Percentiles rank a stretch among this genome's conserved stretches.
phyloP scores from a whole-genome alignment of 2,113 vertebrate genomes.

The Pseudopodoces humilis region DNA sequence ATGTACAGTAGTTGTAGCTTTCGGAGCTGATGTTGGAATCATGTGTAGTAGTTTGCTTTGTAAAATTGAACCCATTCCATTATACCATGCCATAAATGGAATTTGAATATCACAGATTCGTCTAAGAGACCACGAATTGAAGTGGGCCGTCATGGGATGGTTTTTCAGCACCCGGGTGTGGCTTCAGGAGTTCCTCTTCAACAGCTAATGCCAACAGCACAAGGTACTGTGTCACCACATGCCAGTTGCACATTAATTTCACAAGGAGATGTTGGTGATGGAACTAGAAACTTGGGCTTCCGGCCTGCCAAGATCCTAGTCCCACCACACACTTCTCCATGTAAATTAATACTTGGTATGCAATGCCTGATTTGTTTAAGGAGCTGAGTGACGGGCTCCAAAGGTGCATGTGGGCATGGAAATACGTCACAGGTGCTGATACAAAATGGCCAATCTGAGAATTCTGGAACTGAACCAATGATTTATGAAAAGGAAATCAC shows the following conservation, averaged over 20 bases:
- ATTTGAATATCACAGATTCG: conserved; percentile 92
- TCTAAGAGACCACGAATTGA: conserved; percentile 99
- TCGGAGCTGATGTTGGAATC: conserved; percentile 43
- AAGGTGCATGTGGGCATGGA: conserved; percentile 70
- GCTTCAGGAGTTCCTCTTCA: conserved; percentile 96
- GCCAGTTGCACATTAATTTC: conserved; percentile 79
- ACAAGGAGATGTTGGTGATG: conserved; percentile 56
- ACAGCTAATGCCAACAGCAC: conserved; percentile 99
- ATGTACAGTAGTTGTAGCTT: conserved; percentile 51
- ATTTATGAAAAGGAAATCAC: not conserved
- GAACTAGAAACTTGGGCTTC: conserved; percentile 53
- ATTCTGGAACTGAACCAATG: conserved; percentile 20
- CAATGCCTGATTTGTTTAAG: conserved; percentile 64
- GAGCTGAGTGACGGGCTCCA: conserved; percentile 60
- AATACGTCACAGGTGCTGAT: conserved; percentile 55
- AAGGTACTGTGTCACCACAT: conserved; percentile 88
- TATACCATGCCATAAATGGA: conserved; percentile 73
- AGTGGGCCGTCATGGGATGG: conserved; percentile 98
- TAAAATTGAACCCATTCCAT: conserved; percentile 64
- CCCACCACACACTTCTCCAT: conserved; percentile 55
- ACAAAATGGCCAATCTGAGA: conserved; percentile 13
- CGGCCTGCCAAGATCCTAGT: conserved; percentile 25
- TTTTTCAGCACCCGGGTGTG: conserved; percentile 98
- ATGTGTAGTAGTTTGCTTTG: conserved; percentile 58
- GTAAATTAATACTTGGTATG: conserved; percentile 72